These are phyloP conservation scores for Caenorhabditis panamensis DNA, from an alignment of 2,888 invertebrate genomes.

Conservation along the genomic window DNA sequence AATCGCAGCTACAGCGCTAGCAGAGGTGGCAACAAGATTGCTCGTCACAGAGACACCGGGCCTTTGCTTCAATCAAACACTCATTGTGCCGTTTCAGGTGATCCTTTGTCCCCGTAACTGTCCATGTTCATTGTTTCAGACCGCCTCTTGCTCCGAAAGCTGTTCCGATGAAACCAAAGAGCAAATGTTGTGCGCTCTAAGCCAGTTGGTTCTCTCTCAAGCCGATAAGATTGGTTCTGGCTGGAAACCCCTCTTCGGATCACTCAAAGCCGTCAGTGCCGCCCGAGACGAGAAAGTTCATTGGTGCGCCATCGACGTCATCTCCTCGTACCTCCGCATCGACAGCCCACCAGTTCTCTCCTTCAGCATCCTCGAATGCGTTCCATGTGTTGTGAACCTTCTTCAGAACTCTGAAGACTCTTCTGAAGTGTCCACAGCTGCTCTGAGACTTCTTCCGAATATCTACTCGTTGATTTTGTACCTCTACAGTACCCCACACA, in stretches of 20 bases:
- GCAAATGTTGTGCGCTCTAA: conserved; percentile 94
- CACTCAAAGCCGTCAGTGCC: conserved; percentile 88
- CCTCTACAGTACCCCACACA: conserved; percentile 69
- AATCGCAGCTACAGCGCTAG: conserved; percentile 62
- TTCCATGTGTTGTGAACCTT: conserved; percentile 74
- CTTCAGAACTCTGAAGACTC: conserved; percentile 66
- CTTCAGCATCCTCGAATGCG: conserved; percentile 72
- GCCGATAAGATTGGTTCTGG: conserved; percentile 67
- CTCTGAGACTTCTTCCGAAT: conserved; percentile 67
- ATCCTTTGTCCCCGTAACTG: too few species aligned
- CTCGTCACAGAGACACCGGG: conserved; percentile 63
- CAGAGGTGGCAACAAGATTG: conserved; percentile 66
- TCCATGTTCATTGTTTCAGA: conserved; percentile 26
- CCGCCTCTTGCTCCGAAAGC: conserved; percentile 87
- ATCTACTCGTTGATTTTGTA: conserved; percentile 67
- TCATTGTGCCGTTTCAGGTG: conserved; percentile 72
- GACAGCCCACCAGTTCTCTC: conserved; percentile 88
- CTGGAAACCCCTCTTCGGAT: conserved; percentile 96
- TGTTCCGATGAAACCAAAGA: conserved; percentile 94
- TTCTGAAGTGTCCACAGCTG: conserved; percentile 53
- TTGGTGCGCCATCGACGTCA: conserved; percentile 87
- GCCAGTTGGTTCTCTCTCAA: conserved; percentile 95
- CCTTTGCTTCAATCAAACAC: conserved; percentile 74
- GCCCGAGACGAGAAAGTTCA: conserved; percentile 69
- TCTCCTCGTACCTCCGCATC: conserved; percentile 92